Base-by-base conservation (phyloP, 2,797 vertebrate species). In the Emys orbicularis region DNA sequence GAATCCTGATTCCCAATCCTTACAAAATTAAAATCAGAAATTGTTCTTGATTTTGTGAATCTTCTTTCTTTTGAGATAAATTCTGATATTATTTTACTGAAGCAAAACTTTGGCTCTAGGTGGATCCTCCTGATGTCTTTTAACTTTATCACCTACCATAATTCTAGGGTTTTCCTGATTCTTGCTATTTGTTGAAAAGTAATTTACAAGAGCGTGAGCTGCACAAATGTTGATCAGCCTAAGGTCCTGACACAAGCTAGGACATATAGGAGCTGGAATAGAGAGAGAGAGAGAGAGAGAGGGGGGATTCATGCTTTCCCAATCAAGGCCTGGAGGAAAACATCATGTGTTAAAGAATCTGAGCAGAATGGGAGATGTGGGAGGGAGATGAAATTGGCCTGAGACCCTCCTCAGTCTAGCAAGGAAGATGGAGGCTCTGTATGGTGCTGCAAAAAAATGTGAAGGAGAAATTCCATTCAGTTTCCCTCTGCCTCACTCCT, bases 381-480 rank as follows among this genome's bases (percentile, higher is more conserved):
- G 97, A 95, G 91, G 95, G 96, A 94, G 81, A 84, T 92, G 89
- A 96, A 96, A 91, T 96, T 95, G 97, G 95, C 87, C 96, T 96
- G 93, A 88, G 94, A 97, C 96, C 94, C 96, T 91, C 83, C 96
- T 92, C 89, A 96, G 94, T 96, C 86, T 96, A 91, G 94, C 89
- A 94, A 96, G 96, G 94, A 98, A 98, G 97, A 98, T 97, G 97
- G 97, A 97, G 96, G 95, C 96, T 95, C 93, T 89, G 65, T 77
- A 41, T 86, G 41, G 50, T 89, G 95, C 93, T 96, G 96, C 95
- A 90, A 94, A 93, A 96, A 96, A 97, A 94, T 94, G 77, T 91
- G 56, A 79, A 82, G 87, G 93, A 95, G 91, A 94, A 96, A 97
- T 96, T 93, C 95, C 94, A 90, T 92, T 91, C 83, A 90, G 91